Evolutionary conservation across 1,140 invertebrate genomes (phyloP), one percentile per base, ranked within the genome.

Genomic region (Diplogasteroides magnus): DNA sequence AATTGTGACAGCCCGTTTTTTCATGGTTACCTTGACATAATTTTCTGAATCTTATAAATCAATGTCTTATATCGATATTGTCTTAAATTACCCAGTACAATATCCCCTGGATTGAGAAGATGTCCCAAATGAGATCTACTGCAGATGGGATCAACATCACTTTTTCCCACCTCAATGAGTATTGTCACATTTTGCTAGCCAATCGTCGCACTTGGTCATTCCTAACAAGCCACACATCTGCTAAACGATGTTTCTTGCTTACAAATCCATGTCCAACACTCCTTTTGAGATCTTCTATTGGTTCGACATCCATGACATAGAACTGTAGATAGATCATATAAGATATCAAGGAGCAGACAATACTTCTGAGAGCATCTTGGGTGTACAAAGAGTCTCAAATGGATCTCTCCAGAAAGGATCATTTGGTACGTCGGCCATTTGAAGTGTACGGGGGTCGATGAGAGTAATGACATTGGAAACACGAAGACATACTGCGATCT

Each of bases 201-300:
- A n/a, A n/a, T n/a, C n/a, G n/a, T n/a, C n/a, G n/a, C n/a, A 26
- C 23, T 81, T 97, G 94, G 67, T 89, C 90, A 31, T 91, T 88
- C 83, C 89, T 90, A 0, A 94, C 91, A 1, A 98, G 87, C 91
- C 93, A 98, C 28, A 92, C 89, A 85, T 98, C 94, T 25, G 92
- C 90, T 61, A 97, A 85, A 2, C 90, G 88, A 85, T 98, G 94
- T 87, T 91, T 91, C 25, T 87, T 87, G 0, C 92, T 94, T 69
- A 94, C 87, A 48, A 87, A 84, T 19, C 92, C 92, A 86, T 94
- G 92, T 0, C 92, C 92, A 14, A 57, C 60, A 13, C 67, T 81
- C 73, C 55, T 77, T 74, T 67, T 75, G 26, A 74, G 76, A 71
- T 94, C 88, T 82, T 90, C 89, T 48, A 91, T 88, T 73, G 86